Conservation (phyloP, 2,888 invertebrate genomes). For the Mechanitis messenoides region DNA sequence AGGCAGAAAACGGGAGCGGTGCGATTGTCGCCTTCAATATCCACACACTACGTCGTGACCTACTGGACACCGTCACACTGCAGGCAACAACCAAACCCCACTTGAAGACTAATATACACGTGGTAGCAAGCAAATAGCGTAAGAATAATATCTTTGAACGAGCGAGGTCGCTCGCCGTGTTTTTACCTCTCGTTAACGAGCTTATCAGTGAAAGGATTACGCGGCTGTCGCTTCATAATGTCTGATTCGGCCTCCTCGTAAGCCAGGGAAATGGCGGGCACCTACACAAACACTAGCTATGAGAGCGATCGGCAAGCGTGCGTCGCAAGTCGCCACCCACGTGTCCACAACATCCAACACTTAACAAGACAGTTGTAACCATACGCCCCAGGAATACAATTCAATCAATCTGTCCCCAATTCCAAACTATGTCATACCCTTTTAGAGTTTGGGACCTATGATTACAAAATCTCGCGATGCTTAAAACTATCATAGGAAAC, state of each 20-base stretch:
- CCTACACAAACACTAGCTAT: slow-evolving; percentile 81
- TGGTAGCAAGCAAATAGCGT: slow-evolving; percentile 74
- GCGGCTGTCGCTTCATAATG: slow-evolving; percentile 99
- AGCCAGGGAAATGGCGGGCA: slow-evolving; percentile 98
- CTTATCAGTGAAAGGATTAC: slow-evolving; percentile 98
- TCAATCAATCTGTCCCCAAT: background rate
- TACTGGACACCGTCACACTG: slow-evolving; percentile 56
- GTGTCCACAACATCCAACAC: slow-evolving; percentile 70
- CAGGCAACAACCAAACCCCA: slow-evolving; percentile 71
- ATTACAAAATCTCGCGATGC: slow-evolving; percentile 52
- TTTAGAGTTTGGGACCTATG: slow-evolving; percentile 42
- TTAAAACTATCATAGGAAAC: slow-evolving; percentile 62
- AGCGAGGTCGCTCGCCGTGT: slow-evolving; percentile 59
- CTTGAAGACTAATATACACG: slow-evolving; percentile 67
- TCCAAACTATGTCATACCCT: slow-evolving; percentile 1
- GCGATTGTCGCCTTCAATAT: slow-evolving; percentile 70
- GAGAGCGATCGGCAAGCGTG: slow-evolving; percentile 53
- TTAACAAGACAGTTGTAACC: slow-evolving; percentile 43
- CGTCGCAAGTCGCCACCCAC: slow-evolving; percentile 29
- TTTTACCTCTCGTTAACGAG: slow-evolving; percentile 98
- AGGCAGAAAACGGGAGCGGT: slow-evolving; percentile 68
- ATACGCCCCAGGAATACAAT: slow-evolving; percentile 30
- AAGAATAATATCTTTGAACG: slow-evolving; percentile 70
- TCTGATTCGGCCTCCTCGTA: slow-evolving; percentile 99
- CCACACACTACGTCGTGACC: slow-evolving; percentile 52